Evolutionary conservation across 2,113 vertebrate species (phyloP).

Genomic region (Puffinus mauretanicus): DNA sequence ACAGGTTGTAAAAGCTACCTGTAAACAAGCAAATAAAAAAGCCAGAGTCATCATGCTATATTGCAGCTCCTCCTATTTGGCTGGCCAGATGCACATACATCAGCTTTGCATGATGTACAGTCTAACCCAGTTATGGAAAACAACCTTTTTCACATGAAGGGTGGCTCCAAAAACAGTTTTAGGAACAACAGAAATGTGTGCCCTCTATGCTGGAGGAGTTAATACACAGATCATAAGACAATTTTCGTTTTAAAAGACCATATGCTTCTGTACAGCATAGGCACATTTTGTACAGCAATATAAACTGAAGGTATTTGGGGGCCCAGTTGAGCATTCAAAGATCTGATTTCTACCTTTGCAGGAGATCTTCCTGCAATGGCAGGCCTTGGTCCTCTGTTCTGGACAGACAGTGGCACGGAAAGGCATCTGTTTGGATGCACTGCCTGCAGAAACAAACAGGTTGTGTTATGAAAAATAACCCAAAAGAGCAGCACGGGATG

Average conservation of each 20-base stretch:
- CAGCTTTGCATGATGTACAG: not conserved
- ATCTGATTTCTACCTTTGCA: not conserved
- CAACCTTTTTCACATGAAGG: not conserved
- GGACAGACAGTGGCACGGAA: not conserved
- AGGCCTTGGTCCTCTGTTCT: not conserved
- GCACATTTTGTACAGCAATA: not conserved
- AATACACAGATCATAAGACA: not conserved
- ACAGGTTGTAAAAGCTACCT: not conserved
- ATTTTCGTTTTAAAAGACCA: not conserved
- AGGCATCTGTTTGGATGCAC: not conserved
- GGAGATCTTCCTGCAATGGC: not conserved
- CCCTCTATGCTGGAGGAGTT: not conserved
- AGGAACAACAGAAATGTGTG: not conserved
- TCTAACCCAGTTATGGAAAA: not conserved
- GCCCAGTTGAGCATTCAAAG: not conserved
- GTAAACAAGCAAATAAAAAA: slow-evolving; percentile 38
- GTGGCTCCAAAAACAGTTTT: not conserved
- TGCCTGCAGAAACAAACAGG: not conserved
- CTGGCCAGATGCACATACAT: not conserved
- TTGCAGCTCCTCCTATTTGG: not conserved
- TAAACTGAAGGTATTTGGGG: not conserved
- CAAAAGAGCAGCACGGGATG: not conserved
- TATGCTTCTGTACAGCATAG: not conserved
- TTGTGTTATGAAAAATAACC: not conserved
- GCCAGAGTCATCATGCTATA: not conserved